These are phyloP conservation scores for Temnothorax rugatulus DNA, from an alignment of 2,888 invertebrate genomes.

Conservation along the genomic window DNA sequence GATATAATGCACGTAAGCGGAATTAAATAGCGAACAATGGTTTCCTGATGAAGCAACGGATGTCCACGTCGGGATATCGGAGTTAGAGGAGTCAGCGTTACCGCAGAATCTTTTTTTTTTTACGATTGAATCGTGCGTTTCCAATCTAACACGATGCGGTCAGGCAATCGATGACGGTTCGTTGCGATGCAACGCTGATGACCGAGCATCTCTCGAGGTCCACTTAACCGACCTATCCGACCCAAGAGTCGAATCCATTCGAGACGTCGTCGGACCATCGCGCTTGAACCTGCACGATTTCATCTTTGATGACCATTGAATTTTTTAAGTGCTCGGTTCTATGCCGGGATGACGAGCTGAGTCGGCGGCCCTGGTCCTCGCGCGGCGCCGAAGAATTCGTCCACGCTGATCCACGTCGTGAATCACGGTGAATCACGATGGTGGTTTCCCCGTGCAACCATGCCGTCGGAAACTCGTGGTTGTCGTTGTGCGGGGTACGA, in stretches of 20 bases:
- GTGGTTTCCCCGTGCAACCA: conserved; percentile 55
- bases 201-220: conserved; percentile 9
- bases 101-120: neutral
- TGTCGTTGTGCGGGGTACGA: conserved; percentile 58
- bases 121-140: conserved; percentile 20
- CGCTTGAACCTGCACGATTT: neutral
- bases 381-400: neutral
- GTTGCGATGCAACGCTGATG: neutral
- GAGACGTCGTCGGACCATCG: neutral
- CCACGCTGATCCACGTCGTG: conserved; percentile 28
- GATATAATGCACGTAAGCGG: conserved; percentile 7
- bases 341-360: conserved; percentile 31
- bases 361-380: neutral
- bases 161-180: conserved; percentile 11
- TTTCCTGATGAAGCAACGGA: neutral
- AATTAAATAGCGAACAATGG: neutral
- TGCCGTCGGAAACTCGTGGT: conserved; percentile 53
- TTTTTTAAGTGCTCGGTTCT: neutral
- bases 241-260: neutral
- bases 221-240: neutral
- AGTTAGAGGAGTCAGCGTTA: neutral
- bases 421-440: conserved; percentile 67
- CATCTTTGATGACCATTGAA: neutral
- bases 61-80: neutral
- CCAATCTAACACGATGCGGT: conserved; percentile 32